These are phyloP conservation scores for Zonotrichia leucophrys DNA, from an alignment of 2,113 vertebrate species.

Conservation along the genomic window DNA sequence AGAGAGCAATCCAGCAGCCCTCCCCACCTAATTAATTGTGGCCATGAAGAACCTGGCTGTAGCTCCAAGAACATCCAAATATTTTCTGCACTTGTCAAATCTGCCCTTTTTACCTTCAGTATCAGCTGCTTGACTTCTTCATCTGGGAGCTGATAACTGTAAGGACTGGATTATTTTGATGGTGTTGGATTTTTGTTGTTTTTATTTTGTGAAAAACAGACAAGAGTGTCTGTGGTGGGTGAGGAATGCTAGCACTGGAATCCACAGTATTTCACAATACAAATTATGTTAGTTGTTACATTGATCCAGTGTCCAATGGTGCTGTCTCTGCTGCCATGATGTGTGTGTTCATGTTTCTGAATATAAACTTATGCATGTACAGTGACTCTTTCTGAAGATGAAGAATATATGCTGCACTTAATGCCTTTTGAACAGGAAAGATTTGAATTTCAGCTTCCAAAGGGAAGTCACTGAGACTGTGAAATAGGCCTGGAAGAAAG, in stretches of 20 bases:
- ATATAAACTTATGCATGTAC: background rate
- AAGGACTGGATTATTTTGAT: background rate
- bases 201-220: background rate
- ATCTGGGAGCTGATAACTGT: background rate
- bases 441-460: background rate
- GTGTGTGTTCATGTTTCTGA: background rate
- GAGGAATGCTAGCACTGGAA: fast-evolving
- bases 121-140: background rate
- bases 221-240: fast-evolving
- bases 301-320: background rate
- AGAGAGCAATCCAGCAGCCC: background rate
- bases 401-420: background rate
- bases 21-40: background rate
- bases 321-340: background rate
- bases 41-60: background rate
- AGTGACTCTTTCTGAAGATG: background rate
- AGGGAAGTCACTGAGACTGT: background rate
- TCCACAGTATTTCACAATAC: background rate
- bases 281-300: background rate
- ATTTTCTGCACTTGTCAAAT: background rate
- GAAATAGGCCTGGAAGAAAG: background rate
- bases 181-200: background rate
- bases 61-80: background rate
- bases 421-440: background rate
- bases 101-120: background rate